These are phyloP conservation scores for Heterotis niloticus DNA, from an alignment of 2,113 vertebrate species.

Conservation along the genomic window DNA sequence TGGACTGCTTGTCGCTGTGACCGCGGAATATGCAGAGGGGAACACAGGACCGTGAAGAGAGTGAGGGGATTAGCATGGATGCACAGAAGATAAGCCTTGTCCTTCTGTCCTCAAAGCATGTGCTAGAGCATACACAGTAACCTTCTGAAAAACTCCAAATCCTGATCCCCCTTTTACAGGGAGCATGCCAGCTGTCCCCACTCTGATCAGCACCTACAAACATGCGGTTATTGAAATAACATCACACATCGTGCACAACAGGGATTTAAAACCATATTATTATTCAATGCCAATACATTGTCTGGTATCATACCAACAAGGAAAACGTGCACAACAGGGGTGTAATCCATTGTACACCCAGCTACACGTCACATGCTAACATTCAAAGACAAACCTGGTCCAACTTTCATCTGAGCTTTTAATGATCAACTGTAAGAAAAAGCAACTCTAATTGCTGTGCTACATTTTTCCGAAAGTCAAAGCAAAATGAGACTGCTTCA, in stretches of 20 bases:
- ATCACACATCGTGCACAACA: slow-evolving; percentile 38
- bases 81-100: neutral
- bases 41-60: neutral
- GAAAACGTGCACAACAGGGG: slow-evolving; percentile 34
- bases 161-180: neutral
- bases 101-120: neutral
- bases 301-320: slow-evolving; percentile 65
- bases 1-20: slow-evolving; percentile 8
- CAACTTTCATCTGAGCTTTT: neutral
- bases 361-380: slow-evolving; percentile 24
- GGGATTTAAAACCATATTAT: slow-evolving; percentile 55
- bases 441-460: neutral
- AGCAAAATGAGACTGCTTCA: neutral
- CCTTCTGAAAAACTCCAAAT: too few species aligned
- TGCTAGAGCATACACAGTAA: neutral
- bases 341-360: slow-evolving; percentile 33
- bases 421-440: neutral
- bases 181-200: neutral
- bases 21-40: slow-evolving; percentile 7
- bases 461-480: neutral
- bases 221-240: slow-evolving; percentile 38
- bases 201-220: neutral
- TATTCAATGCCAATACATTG: slow-evolving; percentile 59
- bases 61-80: neutral
- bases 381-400: neutral